Evolutionary conservation across 2,113 vertebrate genomes (phyloP).

Genomic region (Oriolus oriolus): DNA sequence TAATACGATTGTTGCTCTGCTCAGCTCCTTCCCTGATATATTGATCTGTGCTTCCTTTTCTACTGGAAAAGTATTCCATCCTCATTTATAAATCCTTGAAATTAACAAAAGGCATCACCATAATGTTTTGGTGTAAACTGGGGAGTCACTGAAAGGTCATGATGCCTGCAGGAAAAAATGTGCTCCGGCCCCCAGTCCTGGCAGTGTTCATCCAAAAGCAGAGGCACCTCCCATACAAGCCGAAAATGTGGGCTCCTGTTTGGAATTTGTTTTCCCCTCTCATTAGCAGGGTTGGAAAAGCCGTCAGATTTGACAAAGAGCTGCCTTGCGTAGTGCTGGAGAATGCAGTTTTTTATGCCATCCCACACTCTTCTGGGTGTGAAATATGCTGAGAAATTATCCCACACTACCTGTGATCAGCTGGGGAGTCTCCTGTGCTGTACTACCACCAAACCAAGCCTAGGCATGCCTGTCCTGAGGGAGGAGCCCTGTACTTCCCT

Average conservation of each 20-base stretch:
- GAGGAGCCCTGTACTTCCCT: neutral
- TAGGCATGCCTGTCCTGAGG: neutral
- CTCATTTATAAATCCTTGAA: constrained; percentile 10
- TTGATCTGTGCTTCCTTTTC: constrained; percentile 47
- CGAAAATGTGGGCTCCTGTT: neutral
- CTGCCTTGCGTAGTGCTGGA: neutral
- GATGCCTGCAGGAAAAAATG: neutral
- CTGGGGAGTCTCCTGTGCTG: neutral
- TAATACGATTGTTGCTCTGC: neutral
- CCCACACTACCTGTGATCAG: neutral
- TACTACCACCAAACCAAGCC: neutral
- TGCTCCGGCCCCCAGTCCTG: neutral
- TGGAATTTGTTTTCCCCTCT: neutral
- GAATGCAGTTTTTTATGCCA: neutral
- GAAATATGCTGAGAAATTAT: neutral
- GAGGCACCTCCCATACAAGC: neutral
- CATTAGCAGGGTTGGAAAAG: neutral
- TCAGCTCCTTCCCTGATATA: neutral
- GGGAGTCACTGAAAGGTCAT: neutral
- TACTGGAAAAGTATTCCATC: neutral
- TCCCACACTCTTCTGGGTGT: neutral
- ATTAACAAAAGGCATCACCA: neutral
- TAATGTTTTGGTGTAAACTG: neutral
- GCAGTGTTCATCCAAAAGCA: neutral
- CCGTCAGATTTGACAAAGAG: neutral